A percentile compares a stretch with the other conserved stretches of the same genome.
Conservation (phyloP, 2,888 invertebrate genomes). For the Hydrotaea diabolus region DNA sequence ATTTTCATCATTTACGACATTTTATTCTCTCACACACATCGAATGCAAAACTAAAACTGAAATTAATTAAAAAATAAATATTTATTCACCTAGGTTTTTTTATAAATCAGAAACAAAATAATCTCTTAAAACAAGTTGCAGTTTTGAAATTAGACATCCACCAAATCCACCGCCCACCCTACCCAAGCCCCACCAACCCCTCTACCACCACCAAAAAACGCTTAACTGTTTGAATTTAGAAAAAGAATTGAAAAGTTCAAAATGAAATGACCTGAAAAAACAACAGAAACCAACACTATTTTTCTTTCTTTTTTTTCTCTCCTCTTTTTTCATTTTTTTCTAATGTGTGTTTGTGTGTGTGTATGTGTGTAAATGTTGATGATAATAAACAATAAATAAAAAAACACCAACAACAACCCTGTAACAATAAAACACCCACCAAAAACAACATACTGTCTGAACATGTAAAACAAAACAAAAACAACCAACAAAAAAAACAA, state of each 20-base stretch:
- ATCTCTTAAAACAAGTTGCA: background rate
- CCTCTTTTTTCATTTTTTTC: slow-evolving; percentile 66
- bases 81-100: background rate
- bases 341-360: slow-evolving; percentile 39
- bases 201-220: slow-evolving; percentile 8
- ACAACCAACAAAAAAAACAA: slow-evolving; percentile 48
- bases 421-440: background rate
- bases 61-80: background rate
- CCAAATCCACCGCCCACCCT: background rate
- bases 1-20: slow-evolving; percentile 13
- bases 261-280: slow-evolving; percentile 45
- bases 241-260: slow-evolving; percentile 8
- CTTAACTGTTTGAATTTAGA: slow-evolving; percentile 10
- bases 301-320: slow-evolving; percentile 66
- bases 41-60: slow-evolving; percentile 4
- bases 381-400: slow-evolving; percentile 50
- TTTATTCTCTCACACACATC: background rate
- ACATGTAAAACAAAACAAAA: slow-evolving; percentile 69
- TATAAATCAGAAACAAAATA: background rate
- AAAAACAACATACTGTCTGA: background rate
- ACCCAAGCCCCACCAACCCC: background rate
- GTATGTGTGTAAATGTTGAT: slow-evolving; percentile 61
- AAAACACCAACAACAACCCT: slow-evolving; percentile 3
- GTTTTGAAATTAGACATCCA: too few species aligned
- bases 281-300: slow-evolving; percentile 66